Evolutionary conservation across 2,888 invertebrate species (phyloP).

Genomic region (Caenorhabditis auriculariae): DNA sequence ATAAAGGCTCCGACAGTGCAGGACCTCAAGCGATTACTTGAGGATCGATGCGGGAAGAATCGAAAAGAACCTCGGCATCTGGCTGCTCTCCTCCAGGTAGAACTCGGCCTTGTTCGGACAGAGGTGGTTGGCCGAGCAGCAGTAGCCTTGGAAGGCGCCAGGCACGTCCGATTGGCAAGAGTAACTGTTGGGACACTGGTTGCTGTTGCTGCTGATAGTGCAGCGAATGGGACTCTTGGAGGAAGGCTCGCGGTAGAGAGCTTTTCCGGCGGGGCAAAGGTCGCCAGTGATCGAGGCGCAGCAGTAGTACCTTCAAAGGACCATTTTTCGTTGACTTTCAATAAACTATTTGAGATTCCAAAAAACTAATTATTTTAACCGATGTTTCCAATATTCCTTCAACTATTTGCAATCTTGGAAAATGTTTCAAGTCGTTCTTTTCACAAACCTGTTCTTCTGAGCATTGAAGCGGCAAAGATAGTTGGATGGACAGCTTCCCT

Average conservation of each 20-base stretch:
- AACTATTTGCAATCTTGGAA: background rate
- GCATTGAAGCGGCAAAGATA: conserved; percentile 62
- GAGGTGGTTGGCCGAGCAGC: conserved; percentile 55
- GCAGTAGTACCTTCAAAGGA: conserved; percentile 59
- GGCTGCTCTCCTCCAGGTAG: conserved; percentile 56
- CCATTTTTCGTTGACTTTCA: too few relatives aligned
- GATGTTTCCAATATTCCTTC: background rate
- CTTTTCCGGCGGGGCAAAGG: conserved; percentile 59
- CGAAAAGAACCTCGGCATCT: conserved; percentile 62
- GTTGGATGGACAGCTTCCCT: conserved; percentile 56
- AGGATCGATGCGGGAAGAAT: too few relatives aligned
- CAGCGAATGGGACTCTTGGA: conserved; percentile 56
- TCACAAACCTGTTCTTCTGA: conserved; percentile 38
- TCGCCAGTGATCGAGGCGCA: conserved; percentile 61
- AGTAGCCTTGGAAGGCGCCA: conserved; percentile 61
- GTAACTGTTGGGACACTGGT: conserved; percentile 56
- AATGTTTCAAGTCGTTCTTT: background rate
- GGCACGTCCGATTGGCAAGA: conserved; percentile 59
- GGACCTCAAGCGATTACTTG: too few relatives aligned
- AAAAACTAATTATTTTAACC: background rate
- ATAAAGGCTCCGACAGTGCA: conserved; percentile 62
- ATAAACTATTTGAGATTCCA: too few relatives aligned
- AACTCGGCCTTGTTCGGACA: conserved; percentile 62
- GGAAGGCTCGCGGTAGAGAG: conserved; percentile 56
- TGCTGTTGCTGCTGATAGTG: conserved; percentile 50